A percentile compares a stretch with the other conserved stretches of the same genome.
Evolutionary conservation across 2,797 vertebrate genomes (phyloP).

Genomic region (Hippopotamyrus pictus): DNA sequence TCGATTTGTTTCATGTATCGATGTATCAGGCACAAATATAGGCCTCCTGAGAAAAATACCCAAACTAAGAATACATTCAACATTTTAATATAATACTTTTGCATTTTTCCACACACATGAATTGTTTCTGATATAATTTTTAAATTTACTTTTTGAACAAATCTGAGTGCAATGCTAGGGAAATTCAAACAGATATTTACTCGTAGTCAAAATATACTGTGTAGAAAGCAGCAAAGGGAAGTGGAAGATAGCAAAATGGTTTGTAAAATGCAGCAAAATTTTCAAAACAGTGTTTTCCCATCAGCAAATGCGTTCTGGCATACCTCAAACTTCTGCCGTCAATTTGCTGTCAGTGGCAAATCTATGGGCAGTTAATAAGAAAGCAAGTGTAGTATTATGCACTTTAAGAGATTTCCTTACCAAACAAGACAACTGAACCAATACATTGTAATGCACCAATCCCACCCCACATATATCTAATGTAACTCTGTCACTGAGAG

Average conservation of each 20-base stretch:
- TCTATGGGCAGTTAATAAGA: background rate
- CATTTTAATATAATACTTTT: background rate
- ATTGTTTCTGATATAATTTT: background rate
- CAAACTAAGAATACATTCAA: background rate
- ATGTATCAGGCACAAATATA: background rate
- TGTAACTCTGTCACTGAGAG: background rate
- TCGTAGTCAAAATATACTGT: background rate
- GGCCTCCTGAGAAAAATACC: background rate
- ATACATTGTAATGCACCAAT: background rate
- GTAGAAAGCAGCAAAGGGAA: background rate
- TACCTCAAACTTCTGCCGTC: background rate
- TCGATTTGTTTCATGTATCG: background rate
- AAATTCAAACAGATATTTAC: background rate
- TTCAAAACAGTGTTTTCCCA: background rate
- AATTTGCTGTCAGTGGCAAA: background rate
- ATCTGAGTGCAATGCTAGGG: background rate
- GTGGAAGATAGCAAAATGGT: background rate
- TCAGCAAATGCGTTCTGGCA: background rate
- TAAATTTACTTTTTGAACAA: background rate
- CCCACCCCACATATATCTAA: background rate
- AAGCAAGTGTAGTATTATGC: background rate
- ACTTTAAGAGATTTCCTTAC: background rate
- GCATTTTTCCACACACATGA: constrained; percentile 32
- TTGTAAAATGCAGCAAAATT: background rate
- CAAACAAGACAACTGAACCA: background rate